Conservation (phyloP, 2,888 invertebrate genomes). For the Neria commutata region DNA sequence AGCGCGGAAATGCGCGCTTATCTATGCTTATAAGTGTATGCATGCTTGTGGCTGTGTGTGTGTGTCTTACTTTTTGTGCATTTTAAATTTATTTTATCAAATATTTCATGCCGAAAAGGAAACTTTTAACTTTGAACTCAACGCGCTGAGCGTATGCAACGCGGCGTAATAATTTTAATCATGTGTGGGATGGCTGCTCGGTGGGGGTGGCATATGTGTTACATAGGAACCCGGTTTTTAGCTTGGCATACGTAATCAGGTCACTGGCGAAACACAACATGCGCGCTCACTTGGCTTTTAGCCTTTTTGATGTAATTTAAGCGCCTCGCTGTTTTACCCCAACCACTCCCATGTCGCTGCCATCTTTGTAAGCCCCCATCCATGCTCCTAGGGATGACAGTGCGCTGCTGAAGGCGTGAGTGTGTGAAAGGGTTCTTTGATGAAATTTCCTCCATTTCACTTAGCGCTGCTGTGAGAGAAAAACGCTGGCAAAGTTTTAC, state of each 20-base stretch:
- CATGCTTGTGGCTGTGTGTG: no score
- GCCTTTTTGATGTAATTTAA: constrained; percentile 11
- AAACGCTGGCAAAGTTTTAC: constrained; percentile 19
- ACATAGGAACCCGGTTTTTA: neutral
- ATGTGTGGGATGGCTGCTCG: neutral
- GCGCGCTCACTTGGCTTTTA: constrained; percentile 12
- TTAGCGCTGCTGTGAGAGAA: neutral
- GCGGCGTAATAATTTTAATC: constrained; percentile 11
- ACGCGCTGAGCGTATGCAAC: no score
- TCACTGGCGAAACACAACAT: constrained; percentile 16
- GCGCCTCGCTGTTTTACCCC: neutral
- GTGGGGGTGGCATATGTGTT: neutral
- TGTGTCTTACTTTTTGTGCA: neutral
- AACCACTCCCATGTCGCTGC: neutral
- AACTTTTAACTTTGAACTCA: no score
- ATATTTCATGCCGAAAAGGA: constrained; percentile 3
- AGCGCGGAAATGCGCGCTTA: neutral
- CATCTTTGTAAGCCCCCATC: no score
- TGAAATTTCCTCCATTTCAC: no score
- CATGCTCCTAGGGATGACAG: neutral
- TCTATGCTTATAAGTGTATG: neutral
- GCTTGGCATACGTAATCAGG: constrained; percentile 13
- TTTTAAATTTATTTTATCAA: constrained; percentile 10
- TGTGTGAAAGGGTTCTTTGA: neutral
- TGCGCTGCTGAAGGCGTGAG: neutral